Conservation (phyloP, 2,888 invertebrate genomes). For the Eupeodes luniger region DNA sequence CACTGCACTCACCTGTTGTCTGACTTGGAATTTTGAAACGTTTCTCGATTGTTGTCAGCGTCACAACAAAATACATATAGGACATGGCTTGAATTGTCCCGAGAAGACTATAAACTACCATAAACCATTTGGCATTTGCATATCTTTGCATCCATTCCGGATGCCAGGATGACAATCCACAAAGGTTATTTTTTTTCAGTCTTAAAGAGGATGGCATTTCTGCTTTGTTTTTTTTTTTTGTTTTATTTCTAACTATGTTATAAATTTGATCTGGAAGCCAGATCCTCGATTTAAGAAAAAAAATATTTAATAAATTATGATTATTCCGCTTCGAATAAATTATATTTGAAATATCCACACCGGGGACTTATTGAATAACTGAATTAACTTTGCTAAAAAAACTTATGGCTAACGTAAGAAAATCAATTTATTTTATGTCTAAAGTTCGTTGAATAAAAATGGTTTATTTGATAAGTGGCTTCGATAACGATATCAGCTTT, state of each 20-base stretch:
- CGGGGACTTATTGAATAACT: constrained; percentile 46
- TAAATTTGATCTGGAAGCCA: background rate
- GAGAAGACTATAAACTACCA: constrained; percentile 87
- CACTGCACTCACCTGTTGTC: constrained; percentile 86
- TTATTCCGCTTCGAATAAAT: constrained; percentile 27
- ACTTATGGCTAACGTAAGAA: constrained; percentile 39
- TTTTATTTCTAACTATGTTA: background rate
- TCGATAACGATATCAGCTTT: constrained; percentile 64
- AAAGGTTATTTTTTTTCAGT: constrained; percentile 79
- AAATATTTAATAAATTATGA: background rate
- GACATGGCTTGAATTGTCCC: constrained; percentile 88
- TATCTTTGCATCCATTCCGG: constrained; percentile 86
- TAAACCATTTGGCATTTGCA: constrained; percentile 86
- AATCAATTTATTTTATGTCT: constrained; percentile 64
- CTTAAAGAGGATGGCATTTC: constrained; percentile 52
- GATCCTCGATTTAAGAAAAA: background rate
- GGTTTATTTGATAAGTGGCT: constrained; percentile 63
- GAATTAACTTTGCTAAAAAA: constrained; percentile 38
- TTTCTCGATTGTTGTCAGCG: constrained; percentile 88
- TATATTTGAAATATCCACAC: constrained; percentile 25
- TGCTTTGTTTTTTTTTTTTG: background rate
- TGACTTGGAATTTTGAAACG: constrained; percentile 89
- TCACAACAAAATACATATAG: constrained; percentile 87
- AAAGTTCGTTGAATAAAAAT: constrained; percentile 53
- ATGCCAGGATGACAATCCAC: constrained; percentile 86